Evolutionary conservation across 1,140 invertebrate genomes (phyloP).

Genomic region (Bombus consobrinus): DNA sequence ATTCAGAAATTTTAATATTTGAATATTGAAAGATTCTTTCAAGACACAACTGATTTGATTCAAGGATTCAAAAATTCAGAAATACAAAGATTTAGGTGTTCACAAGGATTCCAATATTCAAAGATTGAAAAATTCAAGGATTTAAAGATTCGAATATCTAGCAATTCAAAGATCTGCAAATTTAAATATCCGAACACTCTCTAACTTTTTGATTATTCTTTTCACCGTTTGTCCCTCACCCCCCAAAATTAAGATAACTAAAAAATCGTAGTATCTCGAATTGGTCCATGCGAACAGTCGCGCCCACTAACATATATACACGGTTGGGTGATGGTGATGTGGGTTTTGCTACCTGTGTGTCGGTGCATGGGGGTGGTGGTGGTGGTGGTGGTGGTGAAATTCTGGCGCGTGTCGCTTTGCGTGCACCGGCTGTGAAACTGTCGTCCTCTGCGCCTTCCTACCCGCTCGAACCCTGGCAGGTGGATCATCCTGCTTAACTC

Average conservation of each 20-base stretch:
- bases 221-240: too few species aligned
- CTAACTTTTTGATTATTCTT: neutral
- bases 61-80: neutral
- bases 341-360: conserved; percentile 60
- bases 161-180: neutral
- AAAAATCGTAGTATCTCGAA: conserved; percentile 1
- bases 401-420: conserved; percentile 62
- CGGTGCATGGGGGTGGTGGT: conserved; percentile 66
- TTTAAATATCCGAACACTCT: neutral
- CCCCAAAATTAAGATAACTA: too few species aligned
- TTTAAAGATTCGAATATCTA: neutral
- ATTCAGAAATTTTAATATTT: neutral
- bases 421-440: conserved; percentile 58
- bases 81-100: neutral
- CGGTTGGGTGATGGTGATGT: conserved; percentile 62
- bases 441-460: conserved; percentile 51
- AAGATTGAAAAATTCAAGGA: neutral
- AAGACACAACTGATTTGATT: neutral
- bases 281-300: conserved; percentile 36
- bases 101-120: neutral
- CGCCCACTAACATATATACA: conserved; percentile 62
- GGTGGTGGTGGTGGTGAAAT: conserved; percentile 51
- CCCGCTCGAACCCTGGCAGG: conserved; percentile 73
- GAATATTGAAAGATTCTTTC: neutral
- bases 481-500: conserved; percentile 80